Evolutionary conservation across 2,797 vertebrate genomes (phyloP).

Genomic region (Pseudopleuronectes americanus): DNA sequence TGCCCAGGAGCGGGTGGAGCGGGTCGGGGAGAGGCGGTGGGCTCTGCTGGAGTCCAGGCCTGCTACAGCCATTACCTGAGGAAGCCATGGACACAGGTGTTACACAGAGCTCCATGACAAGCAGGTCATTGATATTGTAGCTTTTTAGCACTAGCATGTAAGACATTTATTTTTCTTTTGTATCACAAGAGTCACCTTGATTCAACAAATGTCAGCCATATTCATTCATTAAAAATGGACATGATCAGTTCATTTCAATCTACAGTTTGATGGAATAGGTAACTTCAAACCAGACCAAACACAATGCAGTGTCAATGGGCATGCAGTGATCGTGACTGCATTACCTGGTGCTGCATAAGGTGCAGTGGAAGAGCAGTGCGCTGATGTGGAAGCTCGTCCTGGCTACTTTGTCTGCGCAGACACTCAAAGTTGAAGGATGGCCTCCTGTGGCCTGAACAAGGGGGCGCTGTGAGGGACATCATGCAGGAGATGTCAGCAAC

Average conservation of each 20-base stretch:
- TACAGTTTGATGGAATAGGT: background rate
- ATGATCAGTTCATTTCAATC: background rate
- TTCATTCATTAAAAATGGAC: background rate
- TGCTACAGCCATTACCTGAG: slow-evolving; percentile 97
- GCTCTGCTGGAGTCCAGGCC: slow-evolving; percentile 96
- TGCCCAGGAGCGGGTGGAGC: slow-evolving; percentile 96
- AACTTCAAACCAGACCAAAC: background rate
- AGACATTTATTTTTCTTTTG: background rate
- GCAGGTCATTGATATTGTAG: no score
- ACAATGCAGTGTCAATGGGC: slow-evolving; percentile 1
- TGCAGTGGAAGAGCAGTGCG: slow-evolving; percentile 95
- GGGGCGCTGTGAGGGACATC: slow-evolving; percentile 44
- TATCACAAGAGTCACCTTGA: background rate
- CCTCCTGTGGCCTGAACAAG: slow-evolving; percentile 84
- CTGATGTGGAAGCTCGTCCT: slow-evolving; percentile 93
- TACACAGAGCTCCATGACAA: background rate
- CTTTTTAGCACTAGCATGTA: background rate
- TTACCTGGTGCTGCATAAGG: slow-evolving; percentile 99
- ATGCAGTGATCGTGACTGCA: slow-evolving; percentile 10
- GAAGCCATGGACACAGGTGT: background rate
- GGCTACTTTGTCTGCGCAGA: slow-evolving; percentile 95
- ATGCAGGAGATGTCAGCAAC: slow-evolving; percentile 34
- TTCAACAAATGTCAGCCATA: no score
- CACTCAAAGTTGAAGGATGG: slow-evolving; percentile 99
- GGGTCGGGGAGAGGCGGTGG: slow-evolving; percentile 94